Conservation (phyloP, 2,113 vertebrate species). For the Opisthocomus hoazin region DNA sequence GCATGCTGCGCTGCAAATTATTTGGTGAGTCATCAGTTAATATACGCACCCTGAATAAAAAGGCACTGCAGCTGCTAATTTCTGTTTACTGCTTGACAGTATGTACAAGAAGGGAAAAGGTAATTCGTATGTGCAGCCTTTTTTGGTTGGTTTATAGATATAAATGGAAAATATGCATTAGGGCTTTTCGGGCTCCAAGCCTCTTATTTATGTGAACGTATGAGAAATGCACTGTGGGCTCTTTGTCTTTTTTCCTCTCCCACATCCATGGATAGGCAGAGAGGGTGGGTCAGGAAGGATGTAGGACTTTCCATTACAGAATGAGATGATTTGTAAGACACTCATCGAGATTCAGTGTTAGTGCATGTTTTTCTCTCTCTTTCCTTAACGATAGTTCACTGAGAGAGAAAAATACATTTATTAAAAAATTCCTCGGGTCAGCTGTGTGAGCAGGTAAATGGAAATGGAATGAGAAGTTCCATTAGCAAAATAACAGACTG, state of each 20-base stretch:
- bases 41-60: conserved; percentile 13
- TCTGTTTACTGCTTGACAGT: conserved; percentile 2
- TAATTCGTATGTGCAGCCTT: conserved; percentile 4
- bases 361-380: background rate
- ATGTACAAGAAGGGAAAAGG: background rate
- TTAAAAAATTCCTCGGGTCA: background rate
- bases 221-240: background rate
- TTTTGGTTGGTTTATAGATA: background rate
- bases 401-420: background rate
- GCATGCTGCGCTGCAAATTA: background rate
- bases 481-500: background rate
- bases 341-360: background rate
- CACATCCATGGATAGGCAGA: background rate
- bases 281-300: conserved; percentile 4
- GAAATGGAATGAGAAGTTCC: background rate
- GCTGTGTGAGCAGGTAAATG: background rate
- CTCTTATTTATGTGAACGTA: background rate
- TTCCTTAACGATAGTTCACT: background rate
- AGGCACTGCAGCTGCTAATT: conserved; percentile 24
- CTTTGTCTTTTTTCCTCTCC: background rate
- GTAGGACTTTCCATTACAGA: background rate
- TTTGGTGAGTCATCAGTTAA: conserved; percentile 40
- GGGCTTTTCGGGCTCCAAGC: background rate
- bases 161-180: background rate
- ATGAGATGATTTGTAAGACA: background rate